phyloP scores from a whole-genome alignment of 2,888 invertebrate genomes.

The Sceliomorpha sp. region DNA sequence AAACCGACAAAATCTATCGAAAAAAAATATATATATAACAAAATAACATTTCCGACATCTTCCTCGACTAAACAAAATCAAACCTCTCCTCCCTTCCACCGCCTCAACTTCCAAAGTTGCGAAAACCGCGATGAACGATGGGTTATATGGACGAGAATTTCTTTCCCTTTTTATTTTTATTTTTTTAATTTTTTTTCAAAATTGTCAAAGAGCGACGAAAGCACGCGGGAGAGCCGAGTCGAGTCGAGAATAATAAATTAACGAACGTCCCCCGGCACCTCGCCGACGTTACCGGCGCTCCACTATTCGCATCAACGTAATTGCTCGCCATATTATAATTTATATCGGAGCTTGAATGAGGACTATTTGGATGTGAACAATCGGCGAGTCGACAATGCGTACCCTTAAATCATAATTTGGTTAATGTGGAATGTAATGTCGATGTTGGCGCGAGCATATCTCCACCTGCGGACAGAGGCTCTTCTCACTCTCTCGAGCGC shows the following conservation, averaged over 20 bases:
- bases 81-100: too few relatives aligned
- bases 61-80: too few relatives aligned
- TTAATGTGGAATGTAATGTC: slow-evolving; percentile 79
- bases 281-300: slow-evolving; percentile 56
- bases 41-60: too few relatives aligned
- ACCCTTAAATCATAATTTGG: slow-evolving; percentile 80
- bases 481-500: slow-evolving; percentile 57
- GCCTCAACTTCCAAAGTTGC: too few relatives aligned
- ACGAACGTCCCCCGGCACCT: slow-evolving; percentile 38
- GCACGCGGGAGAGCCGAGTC: slow-evolving; percentile 30
- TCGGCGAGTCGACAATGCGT: slow-evolving; percentile 74
- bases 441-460: slow-evolving; percentile 73
- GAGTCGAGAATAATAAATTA: slow-evolving; percentile 63
- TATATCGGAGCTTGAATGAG: slow-evolving; percentile 70
- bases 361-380: slow-evolving; percentile 76
- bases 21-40: too few relatives aligned
- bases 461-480: slow-evolving; percentile 64
- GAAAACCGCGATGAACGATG: too few relatives aligned
- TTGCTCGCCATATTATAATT: slow-evolving; percentile 74
- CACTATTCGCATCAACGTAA: slow-evolving; percentile 72
- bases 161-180: too few relatives aligned
- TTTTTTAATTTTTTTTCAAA: too few relatives aligned
- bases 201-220: slow-evolving; percentile 42
- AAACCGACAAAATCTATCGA: too few relatives aligned
- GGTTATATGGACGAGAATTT: too few relatives aligned